phyloP scores from a whole-genome alignment of 2,113 vertebrate genomes.

The Misgurnus mizolepis region DNA sequence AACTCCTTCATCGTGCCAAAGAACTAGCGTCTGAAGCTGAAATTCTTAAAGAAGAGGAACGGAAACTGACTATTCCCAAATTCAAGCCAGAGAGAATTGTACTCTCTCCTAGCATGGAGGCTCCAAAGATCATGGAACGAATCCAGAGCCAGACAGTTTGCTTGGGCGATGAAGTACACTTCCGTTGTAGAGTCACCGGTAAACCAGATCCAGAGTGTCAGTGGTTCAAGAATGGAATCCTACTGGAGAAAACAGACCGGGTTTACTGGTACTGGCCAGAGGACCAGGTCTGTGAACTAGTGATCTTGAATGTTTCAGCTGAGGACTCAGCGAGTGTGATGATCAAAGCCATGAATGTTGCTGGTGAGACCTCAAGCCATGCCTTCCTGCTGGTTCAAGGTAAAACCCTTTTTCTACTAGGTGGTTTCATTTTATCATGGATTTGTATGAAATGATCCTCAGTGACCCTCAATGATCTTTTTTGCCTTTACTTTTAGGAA shows the following conservation, averaged over 20 bases:
- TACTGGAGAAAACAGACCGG: slow-evolving; percentile 89
- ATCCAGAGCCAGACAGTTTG: slow-evolving; percentile 93
- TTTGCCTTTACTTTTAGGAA: slow-evolving; percentile 74
- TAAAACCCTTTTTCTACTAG: slow-evolving; percentile 62
- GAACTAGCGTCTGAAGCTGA: slow-evolving; percentile 85
- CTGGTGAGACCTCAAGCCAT: slow-evolving; percentile 95
- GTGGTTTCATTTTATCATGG: background rate
- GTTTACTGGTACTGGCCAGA: slow-evolving; percentile 96
- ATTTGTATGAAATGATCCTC: background rate
- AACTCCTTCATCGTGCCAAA: slow-evolving; percentile 91
- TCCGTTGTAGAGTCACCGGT: slow-evolving; percentile 87
- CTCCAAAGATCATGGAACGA: slow-evolving; percentile 93
- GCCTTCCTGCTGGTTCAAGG: slow-evolving; percentile 97
- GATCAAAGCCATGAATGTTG: slow-evolving; percentile 92
- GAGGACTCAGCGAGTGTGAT: slow-evolving; percentile 97
- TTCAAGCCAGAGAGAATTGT: slow-evolving; percentile 88
- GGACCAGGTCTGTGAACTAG: slow-evolving; percentile 92
- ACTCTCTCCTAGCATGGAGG: slow-evolving; percentile 93
- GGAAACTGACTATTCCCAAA: slow-evolving; percentile 83
- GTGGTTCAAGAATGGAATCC: slow-evolving; percentile 97
- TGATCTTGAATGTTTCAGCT: slow-evolving; percentile 85
- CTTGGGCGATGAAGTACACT: slow-evolving; percentile 85
- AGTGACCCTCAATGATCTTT: background rate
- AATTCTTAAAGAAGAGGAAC: slow-evolving; percentile 81
- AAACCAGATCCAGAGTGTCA: slow-evolving; percentile 95